Conservation (phyloP, 2,113 vertebrate species). For the Strix aluco region DNA sequence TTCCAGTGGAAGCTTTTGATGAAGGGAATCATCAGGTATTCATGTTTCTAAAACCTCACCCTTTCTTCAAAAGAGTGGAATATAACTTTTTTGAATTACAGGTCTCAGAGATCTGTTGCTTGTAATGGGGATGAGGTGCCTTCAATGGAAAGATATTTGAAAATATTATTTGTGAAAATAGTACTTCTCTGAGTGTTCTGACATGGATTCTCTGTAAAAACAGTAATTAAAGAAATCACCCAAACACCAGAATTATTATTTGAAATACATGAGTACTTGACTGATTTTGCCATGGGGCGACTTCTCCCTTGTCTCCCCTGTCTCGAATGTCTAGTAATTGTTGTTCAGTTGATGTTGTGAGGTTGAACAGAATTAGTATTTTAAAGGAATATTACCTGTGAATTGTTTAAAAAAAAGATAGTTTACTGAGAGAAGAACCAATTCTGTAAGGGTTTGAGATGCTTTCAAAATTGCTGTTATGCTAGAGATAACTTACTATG, state of each 20-base stretch:
- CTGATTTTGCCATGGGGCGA: not conserved
- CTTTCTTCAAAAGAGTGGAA: not conserved
- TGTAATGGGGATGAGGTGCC: not conserved
- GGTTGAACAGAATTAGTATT: not conserved
- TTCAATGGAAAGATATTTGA: conserved; percentile 21
- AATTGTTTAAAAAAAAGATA: not conserved
- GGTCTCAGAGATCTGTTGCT: not conserved
- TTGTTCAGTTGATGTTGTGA: not conserved
- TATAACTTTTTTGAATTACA: not conserved
- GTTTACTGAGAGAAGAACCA: not conserved
- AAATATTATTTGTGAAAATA: conserved; percentile 49
- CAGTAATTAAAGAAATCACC: not conserved
- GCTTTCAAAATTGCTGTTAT: not conserved
- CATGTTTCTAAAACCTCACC: not conserved
- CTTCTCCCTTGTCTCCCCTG: not conserved
- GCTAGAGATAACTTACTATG: not conserved
- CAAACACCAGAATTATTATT: not conserved
- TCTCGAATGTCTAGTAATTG: not conserved
- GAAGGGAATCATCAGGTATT: not conserved
- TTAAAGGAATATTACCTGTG: not conserved
- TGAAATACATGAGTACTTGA: not conserved
- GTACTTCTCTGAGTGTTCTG: not conserved
- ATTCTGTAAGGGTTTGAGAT: not conserved
- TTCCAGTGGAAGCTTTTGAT: not conserved
- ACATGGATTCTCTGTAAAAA: not conserved